phyloP scores from a whole-genome alignment of 2,113 vertebrate genomes.

The Pyxicephalus adspersus region DNA sequence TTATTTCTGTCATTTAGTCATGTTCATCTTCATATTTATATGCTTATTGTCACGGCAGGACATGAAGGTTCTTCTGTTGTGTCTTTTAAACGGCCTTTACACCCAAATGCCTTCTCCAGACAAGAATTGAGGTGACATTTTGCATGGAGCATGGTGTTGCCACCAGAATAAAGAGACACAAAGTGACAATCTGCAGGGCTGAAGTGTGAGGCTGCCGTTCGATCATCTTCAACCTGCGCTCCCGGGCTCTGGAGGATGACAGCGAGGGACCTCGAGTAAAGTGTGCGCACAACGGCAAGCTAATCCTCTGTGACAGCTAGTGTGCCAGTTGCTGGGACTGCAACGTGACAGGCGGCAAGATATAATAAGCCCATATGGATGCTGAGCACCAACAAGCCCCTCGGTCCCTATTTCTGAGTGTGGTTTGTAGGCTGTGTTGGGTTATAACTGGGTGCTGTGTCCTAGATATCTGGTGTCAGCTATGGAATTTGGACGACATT shows the following conservation, averaged over 20 bases:
- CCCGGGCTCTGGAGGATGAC: conserved; percentile 55
- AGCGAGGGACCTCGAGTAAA: conserved; percentile 60
- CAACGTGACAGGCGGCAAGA: conserved; percentile 60
- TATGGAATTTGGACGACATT: background rate
- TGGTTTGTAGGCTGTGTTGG: conserved; percentile 47
- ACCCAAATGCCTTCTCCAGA: conserved; percentile 56
- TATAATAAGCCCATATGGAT: conserved; percentile 54
- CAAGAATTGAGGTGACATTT: conserved; percentile 65
- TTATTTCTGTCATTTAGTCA: conserved; percentile 52
- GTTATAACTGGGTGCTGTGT: conserved; percentile 29
- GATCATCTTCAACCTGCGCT: conserved; percentile 57
- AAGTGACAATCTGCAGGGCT: conserved; percentile 62
- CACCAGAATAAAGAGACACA: conserved; percentile 60
- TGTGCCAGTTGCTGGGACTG: conserved; percentile 55
- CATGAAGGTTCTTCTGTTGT: conserved; percentile 6
- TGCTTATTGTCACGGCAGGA: conserved; percentile 51
- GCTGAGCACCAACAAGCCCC: conserved; percentile 45
- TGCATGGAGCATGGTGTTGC: conserved; percentile 52
- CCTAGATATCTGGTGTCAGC: background rate
- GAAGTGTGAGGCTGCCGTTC: conserved; percentile 59
- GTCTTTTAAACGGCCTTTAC: conserved; percentile 63
- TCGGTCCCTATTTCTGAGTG: conserved; percentile 31
- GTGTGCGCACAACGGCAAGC: conserved; percentile 50
- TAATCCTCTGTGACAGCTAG: conserved; percentile 65
- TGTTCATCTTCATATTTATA: background rate